Evolutionary conservation across 2,113 vertebrate species (phyloP), one percentile per base, ranked within the genome.

Genomic region (Micromys minutus): DNA sequence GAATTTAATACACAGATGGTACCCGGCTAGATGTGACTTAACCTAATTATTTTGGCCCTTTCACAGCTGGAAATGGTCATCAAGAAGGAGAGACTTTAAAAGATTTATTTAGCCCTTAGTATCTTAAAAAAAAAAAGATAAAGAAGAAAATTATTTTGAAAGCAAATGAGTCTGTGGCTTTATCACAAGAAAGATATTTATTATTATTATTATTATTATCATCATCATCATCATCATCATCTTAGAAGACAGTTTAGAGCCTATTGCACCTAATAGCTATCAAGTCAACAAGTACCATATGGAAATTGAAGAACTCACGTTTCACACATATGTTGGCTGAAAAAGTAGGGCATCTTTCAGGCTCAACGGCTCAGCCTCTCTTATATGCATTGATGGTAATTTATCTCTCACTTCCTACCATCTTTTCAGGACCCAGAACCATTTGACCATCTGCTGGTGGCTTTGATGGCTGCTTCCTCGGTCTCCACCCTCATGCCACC

Each of bases 31-130:
- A 89, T 92, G 47, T 94, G 91, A 93, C 90, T 97, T 96, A 85
- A 95, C 96, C 97, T 96, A 94, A 94, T 95, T 94, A 96, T 90
- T 65, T 55, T 7, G 65, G 77, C 52, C 89, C 77, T 96, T 95
- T 89, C 69, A 86, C 59, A 81, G 92, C 67, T 79, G 71, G 91
- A 79, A 85, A 94, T 31, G 86, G 89, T 91, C 77, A 79, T 87
- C 39, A 34, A 80, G 93, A 91, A 92, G 61, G 47, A 34, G 75
- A 89, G 93, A 87, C 65, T 91, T 80, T 55, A 34, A 83, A 90
- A 94, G 91, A 83, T 36, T 76, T 75, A n/a, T 50, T 75, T 65
- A 93, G 21, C 29, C 89, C 92, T 84, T 47, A 75, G 24, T 77
- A 36, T n/a, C 52, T 83, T 81, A 65, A 91, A 57, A 87, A 81